phyloP scores from a whole-genome alignment of 2,113 vertebrate species.

The Trinectes maculatus region DNA sequence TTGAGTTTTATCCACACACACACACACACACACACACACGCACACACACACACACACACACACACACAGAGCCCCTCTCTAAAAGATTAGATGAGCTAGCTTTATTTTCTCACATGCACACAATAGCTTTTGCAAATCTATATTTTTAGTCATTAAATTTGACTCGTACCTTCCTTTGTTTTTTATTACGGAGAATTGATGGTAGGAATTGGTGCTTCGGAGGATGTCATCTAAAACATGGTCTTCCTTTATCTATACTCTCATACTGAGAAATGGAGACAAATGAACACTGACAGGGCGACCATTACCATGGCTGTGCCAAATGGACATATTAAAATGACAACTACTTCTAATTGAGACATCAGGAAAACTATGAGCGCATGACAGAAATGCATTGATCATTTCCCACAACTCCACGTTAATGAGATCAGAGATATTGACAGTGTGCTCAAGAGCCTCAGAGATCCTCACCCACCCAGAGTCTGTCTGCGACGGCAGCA shows the following conservation, averaged over 20 bases:
- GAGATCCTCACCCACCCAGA: slow-evolving; percentile 40
- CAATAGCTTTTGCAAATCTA: slow-evolving; percentile 43
- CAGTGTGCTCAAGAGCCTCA: slow-evolving; percentile 39
- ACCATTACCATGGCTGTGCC: slow-evolving; percentile 60
- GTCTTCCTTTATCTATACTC: slow-evolving; percentile 58
- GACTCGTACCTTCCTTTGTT: slow-evolving; percentile 31
- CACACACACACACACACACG: slow-evolving; percentile 9
- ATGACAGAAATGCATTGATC: slow-evolving; percentile 63
- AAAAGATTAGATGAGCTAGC: slow-evolving; percentile 55
- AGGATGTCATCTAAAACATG: slow-evolving; percentile 61
- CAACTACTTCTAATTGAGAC: slow-evolving; percentile 60
- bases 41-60: slow-evolving; percentile 5
- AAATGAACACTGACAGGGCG: slow-evolving; percentile 66
- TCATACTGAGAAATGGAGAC: slow-evolving; percentile 55
- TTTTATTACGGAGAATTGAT: slow-evolving; percentile 55
- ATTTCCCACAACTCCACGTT: slow-evolving; percentile 47
- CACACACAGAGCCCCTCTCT: slow-evolving; percentile 3
- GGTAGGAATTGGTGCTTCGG: slow-evolving; percentile 20
- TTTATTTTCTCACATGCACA: slow-evolving; percentile 50
- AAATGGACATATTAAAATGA: slow-evolving; percentile 60
- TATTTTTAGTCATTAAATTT: slow-evolving; percentile 39
- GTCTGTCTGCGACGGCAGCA: slow-evolving; percentile 49
- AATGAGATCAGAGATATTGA: slow-evolving; percentile 68
- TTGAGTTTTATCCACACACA: slow-evolving; percentile 28
- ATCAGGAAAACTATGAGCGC: slow-evolving; percentile 47